Base-by-base conservation (phyloP, 2,113 vertebrate genomes). In the Trochalopteron elliotii region DNA sequence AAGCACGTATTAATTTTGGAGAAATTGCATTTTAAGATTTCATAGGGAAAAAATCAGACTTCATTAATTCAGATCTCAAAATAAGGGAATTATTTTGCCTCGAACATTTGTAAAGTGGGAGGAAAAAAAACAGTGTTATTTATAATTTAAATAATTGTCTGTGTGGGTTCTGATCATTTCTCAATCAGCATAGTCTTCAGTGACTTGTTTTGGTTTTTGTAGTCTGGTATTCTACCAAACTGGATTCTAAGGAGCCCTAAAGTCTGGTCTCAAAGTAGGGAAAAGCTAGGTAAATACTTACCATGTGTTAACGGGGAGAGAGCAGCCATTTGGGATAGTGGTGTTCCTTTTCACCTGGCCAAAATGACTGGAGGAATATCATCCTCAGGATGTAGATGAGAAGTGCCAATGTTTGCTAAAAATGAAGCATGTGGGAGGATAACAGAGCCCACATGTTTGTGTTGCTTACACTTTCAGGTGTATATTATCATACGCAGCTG, bases 161-260 rank as follows among this genome's bases (percentile, higher is more conserved):
- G 1, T 57, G 31, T 69, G 40, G 19, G 7, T 18, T 87, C 11
- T 70, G 64, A 59, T 75, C 2, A 30, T 77, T 91, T 77, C 19
- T 75, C 27, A 69, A 7, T 86, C 47, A 74, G 16, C 16, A n/a
- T 19, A 87, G 19, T 87, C 40, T 75, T 80, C 31, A 82, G 23
- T 72, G 33, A 95, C 79, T 94, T 95, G 7, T 65, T 89, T 91
- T 53, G 42, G 9, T 14, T 92, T 96, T 96, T 93, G 72, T 37
- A 69, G 59, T 81, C 86, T 86, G 61, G 31, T 94, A 27, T 24
- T 96, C 11, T 94, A 57, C 87, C 89, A 77, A 6, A 90, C 57
- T 72, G 42, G 89, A 85, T 71, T 95, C 56, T 85, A 63, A 91
- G 83, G 84, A 94, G 83, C 65, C 44, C 33, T 76, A 9, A 93